Base-by-base conservation (phyloP, 2,797 vertebrate species). In the Gymnothorax reevesii region DNA sequence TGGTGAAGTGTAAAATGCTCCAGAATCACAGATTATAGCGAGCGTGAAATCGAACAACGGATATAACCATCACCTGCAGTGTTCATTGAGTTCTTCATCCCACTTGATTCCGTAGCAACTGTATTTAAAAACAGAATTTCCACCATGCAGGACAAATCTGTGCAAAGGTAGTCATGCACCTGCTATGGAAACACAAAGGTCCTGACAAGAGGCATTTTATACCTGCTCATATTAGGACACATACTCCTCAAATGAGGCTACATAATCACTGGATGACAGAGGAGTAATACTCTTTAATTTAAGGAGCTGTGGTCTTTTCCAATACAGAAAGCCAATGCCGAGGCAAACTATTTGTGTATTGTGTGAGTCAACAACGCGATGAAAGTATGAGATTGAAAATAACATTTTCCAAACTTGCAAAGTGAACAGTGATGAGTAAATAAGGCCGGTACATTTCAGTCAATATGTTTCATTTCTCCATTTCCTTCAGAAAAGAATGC, bases 401-500 rank as follows among this genome's bases (percentile, higher is more conserved):
- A 54, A 55, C 9, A 22, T 79, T 42, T 42, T 42, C 33, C 33
- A 17, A 80, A 12, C 42, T 84, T 84, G 33, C 22, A 10, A 52
- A 66, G 62, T 22, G 60, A 62, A 60, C 57, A 84, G 49, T 84
- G 27, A 66, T 17, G 15, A 77, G 15, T 52, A 77, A 42, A 77
- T 52, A 49, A 52, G 13, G 10, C 27, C n/a, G 7, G 77, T 33
- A 33, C 33, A 1, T 8, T 83, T 69, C 4, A n/a, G 22, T 60
- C 60, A 17, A 83, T 42, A 60, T 83, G n/a, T 57, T 10, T 22
- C 20, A 20, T 42, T 84, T 33, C 52, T 17, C 57, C 9, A 15
- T 49, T 83, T 25, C n/a, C 33, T 84, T 62, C 57, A 84, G 82
- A 83, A 83, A 57, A 57, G 49, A 84, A 49, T 42, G 42, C 33